A percentile compares a stretch with the other conserved stretches of the same genome.
phyloP scores from a whole-genome alignment of 2,888 invertebrate species.

The Andrena flavipes region DNA sequence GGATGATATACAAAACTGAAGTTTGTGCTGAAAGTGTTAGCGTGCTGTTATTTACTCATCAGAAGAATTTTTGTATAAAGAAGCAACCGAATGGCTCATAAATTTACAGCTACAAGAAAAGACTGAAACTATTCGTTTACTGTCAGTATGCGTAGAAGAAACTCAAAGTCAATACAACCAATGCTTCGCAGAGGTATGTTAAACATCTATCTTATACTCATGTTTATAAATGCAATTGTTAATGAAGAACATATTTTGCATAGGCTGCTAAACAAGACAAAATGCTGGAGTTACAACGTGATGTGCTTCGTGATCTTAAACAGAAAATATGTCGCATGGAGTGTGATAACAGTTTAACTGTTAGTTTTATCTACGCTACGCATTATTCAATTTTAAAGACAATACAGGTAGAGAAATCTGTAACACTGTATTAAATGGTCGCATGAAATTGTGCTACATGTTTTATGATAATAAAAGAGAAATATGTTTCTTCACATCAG shows the following conservation, averaged over 20 bases:
- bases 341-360: constrained; percentile 66
- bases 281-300: constrained; percentile 79
- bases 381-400: constrained; percentile 77
- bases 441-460: background rate
- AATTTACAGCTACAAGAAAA: constrained; percentile 77
- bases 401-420: constrained; percentile 75
- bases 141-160: constrained; percentile 76
- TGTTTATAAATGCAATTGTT: background rate
- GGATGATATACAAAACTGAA: constrained; percentile 7
- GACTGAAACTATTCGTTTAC: constrained; percentile 73
- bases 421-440: constrained; percentile 8
- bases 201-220: constrained; percentile 10
- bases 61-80: constrained; percentile 12
- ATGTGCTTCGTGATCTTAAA: constrained; percentile 75
- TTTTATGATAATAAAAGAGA: constrained; percentile 15
- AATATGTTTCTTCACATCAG: background rate
- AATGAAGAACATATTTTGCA: constrained; percentile 39
- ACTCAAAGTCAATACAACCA: constrained; percentile 80
- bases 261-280: constrained; percentile 80
- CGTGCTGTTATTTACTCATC: background rate
- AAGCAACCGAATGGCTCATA: constrained; percentile 24
- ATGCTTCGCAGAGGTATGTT: constrained; percentile 79
- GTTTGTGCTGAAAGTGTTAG: constrained; percentile 11
- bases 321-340: constrained; percentile 74
- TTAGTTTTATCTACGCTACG: constrained; percentile 72